Base-by-base conservation (phyloP, 2,113 vertebrate species). In the Himantopus leucocephalus region DNA sequence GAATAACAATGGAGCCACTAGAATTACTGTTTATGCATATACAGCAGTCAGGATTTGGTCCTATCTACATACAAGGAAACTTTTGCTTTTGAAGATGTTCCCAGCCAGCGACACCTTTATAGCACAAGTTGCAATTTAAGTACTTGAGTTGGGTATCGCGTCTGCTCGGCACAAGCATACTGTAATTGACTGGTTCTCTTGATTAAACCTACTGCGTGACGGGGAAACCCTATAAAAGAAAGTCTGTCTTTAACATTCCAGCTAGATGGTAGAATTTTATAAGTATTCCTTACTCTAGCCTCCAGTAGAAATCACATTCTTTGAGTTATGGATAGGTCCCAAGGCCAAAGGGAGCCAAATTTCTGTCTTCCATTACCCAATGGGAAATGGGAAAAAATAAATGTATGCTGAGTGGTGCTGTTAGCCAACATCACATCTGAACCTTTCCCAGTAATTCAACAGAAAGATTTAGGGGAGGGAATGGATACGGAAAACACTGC, bases 301-400 rank as follows among this genome's bases (percentile, higher is more conserved):
- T 92, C 88, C 74, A 83, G 73, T 47, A 88, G 85, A 96, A 96
- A 94, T 95, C 56, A 85, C 88, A 97, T 97, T 97, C 66, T 96
- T 95, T 78, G 29, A 94, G 90, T 94, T 96, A 85, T 95, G 74
- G 94, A 72, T 71, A 90, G 52, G 71, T 95, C 92, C 68, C 66
- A 93, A 84, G 86, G n/a, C 71, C 0, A 2, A 50, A 52, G 34
- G 37, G 23, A 94, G 95, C 92, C 95, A 98, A 91, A 66, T 81
- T 96, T 96, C 95, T 96, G 81, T 94, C 96, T 85, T 94, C 59
- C 43, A 78, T 96, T 94, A 91, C 10, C 39, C 85, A 79, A 27
- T 74, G 71, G 85, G 92, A 95, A 96, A 91, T 78, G 78, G 80
- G 88, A 85, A 84, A 91, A 94, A 82, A 92, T 62, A 96, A 79